Percentiles rank a stretch among this genome's conserved stretches.
phyloP scores from a whole-genome alignment of 2,888 invertebrate species.

The Apamea anceps region DNA sequence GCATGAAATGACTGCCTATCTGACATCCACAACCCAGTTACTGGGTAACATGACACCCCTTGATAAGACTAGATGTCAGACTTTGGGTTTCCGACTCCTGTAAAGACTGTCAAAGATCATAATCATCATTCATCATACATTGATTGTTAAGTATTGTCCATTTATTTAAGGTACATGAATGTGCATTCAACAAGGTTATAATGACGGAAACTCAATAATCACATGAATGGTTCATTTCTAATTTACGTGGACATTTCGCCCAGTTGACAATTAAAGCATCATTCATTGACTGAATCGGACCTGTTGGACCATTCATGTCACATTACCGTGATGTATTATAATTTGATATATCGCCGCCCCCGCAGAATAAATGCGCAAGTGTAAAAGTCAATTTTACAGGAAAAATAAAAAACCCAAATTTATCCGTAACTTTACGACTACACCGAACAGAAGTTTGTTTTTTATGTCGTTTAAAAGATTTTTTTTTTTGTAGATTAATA shows the following conservation, averaged over 20 bases:
- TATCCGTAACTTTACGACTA: too few species aligned
- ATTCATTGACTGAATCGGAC: slow-evolving; percentile 42
- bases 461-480: too few species aligned
- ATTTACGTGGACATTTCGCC: slow-evolving; percentile 57
- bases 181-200: slow-evolving; percentile 41
- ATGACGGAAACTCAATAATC: slow-evolving; percentile 53
- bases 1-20: too few species aligned
- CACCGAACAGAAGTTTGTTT: too few species aligned
- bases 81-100: not conserved
- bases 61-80: not conserved
- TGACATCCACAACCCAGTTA: not conserved
- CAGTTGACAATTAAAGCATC: slow-evolving; percentile 52
- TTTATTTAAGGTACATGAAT: slow-evolving; percentile 11
- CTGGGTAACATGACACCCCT: not conserved
- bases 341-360: not conserved
- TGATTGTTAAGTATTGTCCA: not conserved
- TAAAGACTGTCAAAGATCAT: not conserved
- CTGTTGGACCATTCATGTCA: slow-evolving; percentile 21
- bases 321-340: not conserved
- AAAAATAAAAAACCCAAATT: too few species aligned
- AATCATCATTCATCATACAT: not conserved
- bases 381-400: too few species aligned
- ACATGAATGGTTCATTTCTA: slow-evolving; percentile 65
- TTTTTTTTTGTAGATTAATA: too few species aligned
- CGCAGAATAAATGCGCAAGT: too few species aligned